Evolutionary conservation across 2,113 vertebrate species (phyloP), one percentile per base, ranked within the genome.

Genomic region (Zootoca vivipara): DNA sequence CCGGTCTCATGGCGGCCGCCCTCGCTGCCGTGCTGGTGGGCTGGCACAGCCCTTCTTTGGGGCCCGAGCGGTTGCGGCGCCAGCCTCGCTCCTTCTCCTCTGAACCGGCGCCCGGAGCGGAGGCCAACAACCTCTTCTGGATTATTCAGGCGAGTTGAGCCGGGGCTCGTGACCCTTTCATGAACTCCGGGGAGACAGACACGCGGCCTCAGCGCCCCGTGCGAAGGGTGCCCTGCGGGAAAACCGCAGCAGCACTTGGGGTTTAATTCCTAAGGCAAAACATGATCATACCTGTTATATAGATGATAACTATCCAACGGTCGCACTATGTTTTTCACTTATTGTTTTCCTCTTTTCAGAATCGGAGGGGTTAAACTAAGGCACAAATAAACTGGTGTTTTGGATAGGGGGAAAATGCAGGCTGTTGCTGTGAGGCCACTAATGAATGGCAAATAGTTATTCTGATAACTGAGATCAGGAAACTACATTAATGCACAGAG

Each of bases 91-190:
- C 97, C 93, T 33, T 96, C 94, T 28, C 75, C 5, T 42, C 86
- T 1, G 42, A 46, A 30, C 92, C 89, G 1, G 90, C 22, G 74
- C 98, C 97, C 46, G 96, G 97, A 1, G 95, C 90, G 2, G 93
- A 95, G 79, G 90, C 96, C 85, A 80, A 83, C 89, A 97, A 96
- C 77, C 92, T 98, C 89, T 98, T 98, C 89, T 98, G 98, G 98
- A 96, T 97, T 52, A 93, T 98, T 92, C 98, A 98, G 97, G 98
- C 98, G 94, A 95, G 96, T 6, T 46, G 35, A 33, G n/a, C 26
- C 13, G 65, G 16, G 58, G 9, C 9, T 81, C n/a, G 20, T 13
- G 67, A 38, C 24, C 52, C 56, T 81, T 16, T 4, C 9, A 12
- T 9, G 38, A 42, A 18, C 13, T 24, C 26, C 81, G 24, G 38